phyloP scores from a whole-genome alignment of 1,140 invertebrate species.

The Cyphomyrmex costatus region DNA sequence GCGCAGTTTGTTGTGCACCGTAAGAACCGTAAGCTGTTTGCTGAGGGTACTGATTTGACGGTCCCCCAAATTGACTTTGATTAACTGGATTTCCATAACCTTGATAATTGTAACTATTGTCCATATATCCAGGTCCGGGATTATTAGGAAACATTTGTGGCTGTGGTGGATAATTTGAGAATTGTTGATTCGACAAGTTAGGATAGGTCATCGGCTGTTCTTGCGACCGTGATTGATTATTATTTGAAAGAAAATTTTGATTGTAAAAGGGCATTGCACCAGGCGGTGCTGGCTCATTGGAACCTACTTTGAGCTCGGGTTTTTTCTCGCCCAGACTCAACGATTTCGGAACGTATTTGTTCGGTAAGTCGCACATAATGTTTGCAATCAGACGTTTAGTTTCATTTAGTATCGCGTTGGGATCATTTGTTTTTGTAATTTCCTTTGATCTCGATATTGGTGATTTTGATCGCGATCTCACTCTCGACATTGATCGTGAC shows the following conservation, averaged over 20 bases:
- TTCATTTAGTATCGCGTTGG: constrained; percentile 87
- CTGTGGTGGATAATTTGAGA: constrained; percentile 70
- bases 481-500: constrained; percentile 73
- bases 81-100: constrained; percentile 71
- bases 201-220: constrained; percentile 71
- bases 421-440: constrained; percentile 81
- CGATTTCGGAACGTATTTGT: constrained; percentile 83
- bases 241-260: constrained; percentile 62
- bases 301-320: constrained; percentile 13
- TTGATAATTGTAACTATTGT: constrained; percentile 82
- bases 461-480: constrained; percentile 76
- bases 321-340: constrained; percentile 57
- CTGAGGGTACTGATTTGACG: constrained; percentile 75
- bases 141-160: constrained; percentile 75
- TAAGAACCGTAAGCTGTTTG: constrained; percentile 79
- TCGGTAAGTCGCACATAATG: constrained; percentile 88
- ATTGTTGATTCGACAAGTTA: constrained; percentile 70
- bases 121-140: constrained; percentile 77
- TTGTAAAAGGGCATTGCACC: constrained; percentile 66
- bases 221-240: constrained; percentile 67
- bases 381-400: constrained; percentile 89
- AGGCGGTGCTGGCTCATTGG: constrained; percentile 52
- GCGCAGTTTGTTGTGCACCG: constrained; percentile 55
- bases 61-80: constrained; percentile 74
- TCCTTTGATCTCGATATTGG: constrained; percentile 77